phyloP scores from a whole-genome alignment of 1,140 invertebrate genomes.

The Drosophila cardini region DNA sequence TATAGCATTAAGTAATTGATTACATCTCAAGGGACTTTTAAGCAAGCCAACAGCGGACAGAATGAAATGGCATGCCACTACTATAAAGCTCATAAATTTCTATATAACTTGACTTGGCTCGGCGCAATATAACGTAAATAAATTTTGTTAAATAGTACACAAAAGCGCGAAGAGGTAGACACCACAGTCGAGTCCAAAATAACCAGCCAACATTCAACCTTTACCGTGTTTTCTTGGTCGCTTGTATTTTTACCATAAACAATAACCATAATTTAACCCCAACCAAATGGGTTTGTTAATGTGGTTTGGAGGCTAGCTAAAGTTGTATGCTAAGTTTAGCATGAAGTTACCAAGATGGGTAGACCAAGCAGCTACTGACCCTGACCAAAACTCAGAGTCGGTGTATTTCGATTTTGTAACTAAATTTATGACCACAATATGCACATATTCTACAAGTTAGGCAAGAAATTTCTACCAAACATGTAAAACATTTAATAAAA shows the following conservation, averaged over 20 bases:
- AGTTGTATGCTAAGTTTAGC: constrained; percentile 49
- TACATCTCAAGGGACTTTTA: constrained; percentile 84
- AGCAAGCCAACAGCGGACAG: constrained; percentile 61
- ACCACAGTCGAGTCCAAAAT: background rate
- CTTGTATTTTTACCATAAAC: constrained; percentile 76
- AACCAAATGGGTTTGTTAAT: constrained; percentile 58
- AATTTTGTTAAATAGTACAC: constrained; percentile 64
- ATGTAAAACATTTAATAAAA: background rate
- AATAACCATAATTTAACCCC: constrained; percentile 81
- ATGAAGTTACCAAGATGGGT: constrained; percentile 13
- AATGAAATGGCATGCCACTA: constrained; percentile 75
- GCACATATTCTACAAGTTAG: constrained; percentile 11
- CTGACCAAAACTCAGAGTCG: background rate
- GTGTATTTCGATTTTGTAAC: constrained; percentile 26
- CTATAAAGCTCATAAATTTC: constrained; percentile 82
- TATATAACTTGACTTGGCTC: constrained; percentile 77
- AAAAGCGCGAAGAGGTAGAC: constrained; percentile 10
- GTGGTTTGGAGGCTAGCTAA: constrained; percentile 56
- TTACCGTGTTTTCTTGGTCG: no score
- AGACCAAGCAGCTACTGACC: background rate
- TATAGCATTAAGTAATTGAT: constrained; percentile 85
- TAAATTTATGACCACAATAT: constrained; percentile 47
- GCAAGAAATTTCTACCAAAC: background rate
- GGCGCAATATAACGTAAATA: constrained; percentile 74
- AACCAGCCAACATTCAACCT: background rate